A percentile compares a stretch with the other conserved stretches of the same genome.
Conservation (phyloP, 2,113 vertebrate species). For the Prionailurus bengalensis region DNA sequence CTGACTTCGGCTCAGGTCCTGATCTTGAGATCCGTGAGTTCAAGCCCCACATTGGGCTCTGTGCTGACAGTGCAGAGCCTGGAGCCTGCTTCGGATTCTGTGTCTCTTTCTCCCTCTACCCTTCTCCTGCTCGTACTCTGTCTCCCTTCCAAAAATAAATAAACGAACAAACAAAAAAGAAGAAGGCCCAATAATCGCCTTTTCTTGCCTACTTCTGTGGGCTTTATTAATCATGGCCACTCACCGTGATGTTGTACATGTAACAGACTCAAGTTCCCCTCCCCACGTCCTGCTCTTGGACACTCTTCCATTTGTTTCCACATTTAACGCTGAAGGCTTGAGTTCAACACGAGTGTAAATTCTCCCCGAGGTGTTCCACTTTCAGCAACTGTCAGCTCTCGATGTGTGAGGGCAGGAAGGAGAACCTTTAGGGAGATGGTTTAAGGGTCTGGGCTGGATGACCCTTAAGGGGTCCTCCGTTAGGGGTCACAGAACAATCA, state of each 20-base stretch:
- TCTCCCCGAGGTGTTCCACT: background rate
- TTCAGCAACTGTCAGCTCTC: background rate
- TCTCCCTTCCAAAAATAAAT: too few species aligned
- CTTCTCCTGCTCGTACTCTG: too few species aligned
- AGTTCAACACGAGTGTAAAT: background rate
- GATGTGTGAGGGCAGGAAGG: too few species aligned
- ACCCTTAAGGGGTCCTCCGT: too few species aligned
- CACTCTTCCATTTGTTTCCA: background rate
- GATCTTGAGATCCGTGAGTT: too few species aligned
- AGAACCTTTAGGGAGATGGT: background rate
- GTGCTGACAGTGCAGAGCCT: too few species aligned
- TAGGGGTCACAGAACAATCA: background rate
- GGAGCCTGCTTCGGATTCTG: too few species aligned
- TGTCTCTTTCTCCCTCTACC: too few species aligned
- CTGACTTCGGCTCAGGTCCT: too few species aligned
- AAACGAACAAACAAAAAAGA: too few species aligned
- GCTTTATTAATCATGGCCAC: background rate
- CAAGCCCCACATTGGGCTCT: too few species aligned
- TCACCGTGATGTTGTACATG: accelerated
- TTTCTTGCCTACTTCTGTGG: background rate
- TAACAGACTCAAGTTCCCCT: background rate
- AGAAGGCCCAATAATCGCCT: background rate
- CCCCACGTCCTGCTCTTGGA: background rate
- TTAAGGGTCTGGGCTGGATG: background rate
- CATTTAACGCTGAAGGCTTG: background rate